These are phyloP conservation scores for Ichneumoninae sp. DNA, from an alignment of 2,888 invertebrate genomes.

Conservation along the genomic window DNA sequence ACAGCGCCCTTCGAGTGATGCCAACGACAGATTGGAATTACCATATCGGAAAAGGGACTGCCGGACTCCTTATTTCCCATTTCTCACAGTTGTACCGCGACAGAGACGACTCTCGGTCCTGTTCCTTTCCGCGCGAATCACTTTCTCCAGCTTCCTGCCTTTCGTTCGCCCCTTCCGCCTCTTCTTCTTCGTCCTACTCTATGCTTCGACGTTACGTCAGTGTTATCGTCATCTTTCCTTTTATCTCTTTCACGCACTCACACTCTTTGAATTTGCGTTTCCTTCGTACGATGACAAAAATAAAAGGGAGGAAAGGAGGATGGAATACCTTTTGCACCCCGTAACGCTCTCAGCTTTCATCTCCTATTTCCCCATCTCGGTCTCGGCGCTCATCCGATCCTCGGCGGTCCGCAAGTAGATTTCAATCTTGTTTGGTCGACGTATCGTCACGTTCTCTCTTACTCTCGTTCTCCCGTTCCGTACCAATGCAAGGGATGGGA, in stretches of 20 bases:
- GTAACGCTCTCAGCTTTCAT: slow-evolving; percentile 71
- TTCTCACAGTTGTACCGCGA: slow-evolving; percentile 19
- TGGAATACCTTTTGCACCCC: slow-evolving; percentile 51
- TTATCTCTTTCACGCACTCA: slow-evolving; percentile 13
- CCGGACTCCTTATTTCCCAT: slow-evolving; percentile 65
- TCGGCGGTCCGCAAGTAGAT: slow-evolving; percentile 76
- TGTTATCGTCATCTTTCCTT: neutral
- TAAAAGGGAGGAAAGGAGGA: slow-evolving; percentile 36
- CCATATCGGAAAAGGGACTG: slow-evolving; percentile 64
- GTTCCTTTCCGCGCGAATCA: slow-evolving; percentile 43
- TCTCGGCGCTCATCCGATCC: slow-evolving; percentile 74
- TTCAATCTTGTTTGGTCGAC: slow-evolving; percentile 80
- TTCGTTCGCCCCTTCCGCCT: slow-evolving; percentile 27
- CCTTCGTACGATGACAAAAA: slow-evolving; percentile 18
- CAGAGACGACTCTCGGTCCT: slow-evolving; percentile 24
- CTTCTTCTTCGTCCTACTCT: slow-evolving; percentile 15
- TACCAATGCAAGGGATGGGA: slow-evolving; percentile 44
- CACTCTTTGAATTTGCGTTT: slow-evolving; percentile 56
- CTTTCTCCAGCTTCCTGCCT: slow-evolving; percentile 36
- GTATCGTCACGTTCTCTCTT: slow-evolving; percentile 75
- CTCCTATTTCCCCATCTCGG: slow-evolving; percentile 73
- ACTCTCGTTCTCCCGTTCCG: slow-evolving; percentile 67
- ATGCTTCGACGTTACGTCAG: slow-evolving; percentile 8
- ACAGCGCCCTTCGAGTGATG: slow-evolving; percentile 71
- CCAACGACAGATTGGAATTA: slow-evolving; percentile 81